These are phyloP conservation scores for Coenobita brevimanus DNA, from an alignment of 1,140 invertebrate genomes.

Conservation along the genomic window DNA sequence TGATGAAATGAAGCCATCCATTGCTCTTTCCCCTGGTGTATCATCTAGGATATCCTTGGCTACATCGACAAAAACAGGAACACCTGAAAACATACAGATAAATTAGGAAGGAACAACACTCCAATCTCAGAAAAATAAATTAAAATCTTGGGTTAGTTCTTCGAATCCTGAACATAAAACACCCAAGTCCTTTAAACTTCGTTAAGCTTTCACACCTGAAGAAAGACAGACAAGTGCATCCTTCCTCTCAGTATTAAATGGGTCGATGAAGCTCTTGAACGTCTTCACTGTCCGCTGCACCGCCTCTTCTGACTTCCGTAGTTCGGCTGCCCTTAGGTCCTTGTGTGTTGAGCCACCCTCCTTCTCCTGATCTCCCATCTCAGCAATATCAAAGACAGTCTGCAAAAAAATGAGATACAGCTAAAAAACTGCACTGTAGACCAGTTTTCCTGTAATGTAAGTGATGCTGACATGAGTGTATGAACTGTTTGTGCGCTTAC, in stretches of 20 bases:
- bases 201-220: constrained; percentile 13
- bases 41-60: too few relatives aligned
- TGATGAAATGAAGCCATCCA: too few relatives aligned
- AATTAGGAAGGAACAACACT: constrained; percentile 14
- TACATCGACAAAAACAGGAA: constrained; percentile 13
- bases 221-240: too few relatives aligned
- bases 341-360: constrained; percentile 22
- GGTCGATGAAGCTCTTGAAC: too few relatives aligned
- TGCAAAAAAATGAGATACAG: constrained; percentile 18
- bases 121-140: constrained; percentile 3
- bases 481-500: not conserved
- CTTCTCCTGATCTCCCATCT: not conserved
- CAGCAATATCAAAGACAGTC: not conserved
- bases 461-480: not conserved
- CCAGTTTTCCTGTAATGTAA: constrained; percentile 11
- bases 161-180: not conserved
- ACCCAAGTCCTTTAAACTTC: not conserved
- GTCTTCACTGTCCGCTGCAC: not conserved
- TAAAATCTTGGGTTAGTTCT: not conserved
- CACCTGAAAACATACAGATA: constrained; percentile 11
- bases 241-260: too few relatives aligned
- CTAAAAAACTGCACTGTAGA: not conserved
- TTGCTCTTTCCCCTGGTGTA: too few relatives aligned
- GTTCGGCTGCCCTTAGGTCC: constrained; percentile 2
- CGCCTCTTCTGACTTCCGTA: constrained; percentile 13